Base-by-base conservation (phyloP, 2,888 invertebrate species). In the Xestobium rufovillosum region DNA sequence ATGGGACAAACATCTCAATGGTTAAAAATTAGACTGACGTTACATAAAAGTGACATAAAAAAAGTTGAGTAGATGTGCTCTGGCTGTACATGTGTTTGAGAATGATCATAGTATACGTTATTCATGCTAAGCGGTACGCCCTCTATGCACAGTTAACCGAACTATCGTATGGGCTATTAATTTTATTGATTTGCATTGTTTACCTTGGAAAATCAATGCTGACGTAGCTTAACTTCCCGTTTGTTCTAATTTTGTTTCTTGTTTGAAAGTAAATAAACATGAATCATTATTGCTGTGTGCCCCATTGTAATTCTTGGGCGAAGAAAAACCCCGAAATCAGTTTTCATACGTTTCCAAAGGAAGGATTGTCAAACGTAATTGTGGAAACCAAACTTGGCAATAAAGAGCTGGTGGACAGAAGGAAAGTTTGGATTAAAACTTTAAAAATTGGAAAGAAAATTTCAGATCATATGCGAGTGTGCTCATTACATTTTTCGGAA, bases 281-380 rank as follows among this genome's bases (percentile, higher is more conserved):
- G 6, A 19, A 19, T n/a, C 23, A 19, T 19, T 19, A 19, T 19
- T 19, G 23, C 23, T 19, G 23, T 19, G 23, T 19, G n/a, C 23
- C 23, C n/a, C 23, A 19, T 6, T n/a, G 23, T 19, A 8, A 6
- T 6, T 19, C 23, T 19, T 19, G 23, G 23, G 23, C n/a, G n/a
- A 19, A 19, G n/a, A 19, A 19, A 19, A 19, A 19, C n/a, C 23
- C 23, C 6, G 23, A 19, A 19, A 8, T 19, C 6, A 19, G 23
- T 19, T 19, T 19, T n/a, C 23, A 19, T n/a, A 19, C 23, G n/a
- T 19, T 19, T n/a, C 23, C 23, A 19, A 19, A 19, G 23, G 23
- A 6, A 6, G 23, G 23, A n/a, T 6, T 8, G n/a, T 8, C 6
- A 8, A 19, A 8, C 6, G 23, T 19, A 8, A 19, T 19, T n/a